Evolutionary conservation across 2,797 vertebrate genomes (phyloP), one percentile per base, ranked within the genome.

Genomic region (Luscinia megarhynchos): DNA sequence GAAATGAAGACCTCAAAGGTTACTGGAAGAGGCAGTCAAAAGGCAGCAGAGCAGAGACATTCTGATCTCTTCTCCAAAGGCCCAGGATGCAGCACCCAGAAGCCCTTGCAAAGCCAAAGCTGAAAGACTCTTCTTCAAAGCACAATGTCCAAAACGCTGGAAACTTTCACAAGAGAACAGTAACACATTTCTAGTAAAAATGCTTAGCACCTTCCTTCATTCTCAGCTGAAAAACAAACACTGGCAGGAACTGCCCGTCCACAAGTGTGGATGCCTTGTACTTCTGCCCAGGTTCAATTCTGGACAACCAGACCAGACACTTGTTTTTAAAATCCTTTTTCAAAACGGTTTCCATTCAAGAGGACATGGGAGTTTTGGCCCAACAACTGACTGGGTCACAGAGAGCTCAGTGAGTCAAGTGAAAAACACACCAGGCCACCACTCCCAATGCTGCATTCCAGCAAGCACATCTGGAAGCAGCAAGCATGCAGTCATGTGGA

Each of bases 181-280:
- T 4, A 43, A 57, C 18, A 27, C 3, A 8, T 63, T 54, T 57
- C 7, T 30, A 68, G 40, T 11, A 34, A 11, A 54, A 55, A 53
- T 19, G 2, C 18, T 21, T 9, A 67, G 15, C 54, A 45, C 10
- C 1, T 54, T 62, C 30, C 59, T 41, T 29, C 51, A 53, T 38
- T 18, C 40, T 81, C 43, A 57, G 32, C 30, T 36, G 54, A 59
- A n/a, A 66, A 73, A 12, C 0, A 66, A 73, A 12, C 0, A 11
- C 36, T 26, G 16, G 51, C 2, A 62, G 48, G 21, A 69, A 73
- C 26, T 0, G 7, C 55, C 64, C 23, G 9, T 17, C 40, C 32
- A 21, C 58, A 63, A 46, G 24, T 0, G 0, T 6, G 23, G 32
- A 68, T 0, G 0, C 26, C 17, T 67, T 21, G 2, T 3, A 4